Conservation (phyloP, 1,140 invertebrate species). For the Drosophila bocqueti region DNA sequence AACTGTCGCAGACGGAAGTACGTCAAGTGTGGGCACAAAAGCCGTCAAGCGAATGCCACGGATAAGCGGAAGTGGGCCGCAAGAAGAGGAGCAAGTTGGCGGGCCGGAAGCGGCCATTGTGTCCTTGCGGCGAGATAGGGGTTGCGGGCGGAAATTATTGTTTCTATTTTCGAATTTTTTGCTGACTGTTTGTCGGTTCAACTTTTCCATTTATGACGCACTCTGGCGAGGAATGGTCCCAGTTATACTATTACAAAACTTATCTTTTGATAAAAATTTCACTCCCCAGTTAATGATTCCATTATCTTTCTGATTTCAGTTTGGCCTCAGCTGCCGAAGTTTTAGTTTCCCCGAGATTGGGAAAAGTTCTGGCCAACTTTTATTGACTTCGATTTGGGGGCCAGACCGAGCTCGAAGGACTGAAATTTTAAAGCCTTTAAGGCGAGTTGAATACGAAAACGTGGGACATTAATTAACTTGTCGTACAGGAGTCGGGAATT, state of each 20-base stretch:
- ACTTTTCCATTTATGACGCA: slow-evolving; percentile 43
- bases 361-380: slow-evolving; percentile 36
- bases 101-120: slow-evolving; percentile 69
- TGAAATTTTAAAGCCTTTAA: slow-evolving; percentile 8
- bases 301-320: slow-evolving; percentile 8
- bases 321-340: background rate
- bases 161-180: slow-evolving; percentile 64
- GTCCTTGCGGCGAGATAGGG: slow-evolving; percentile 34
- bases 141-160: slow-evolving; percentile 73
- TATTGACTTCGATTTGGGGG: slow-evolving; percentile 13
- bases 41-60: slow-evolving; percentile 57
- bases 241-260: background rate
- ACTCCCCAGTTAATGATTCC: slow-evolving; percentile 4
- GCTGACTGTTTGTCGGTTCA: slow-evolving; percentile 25
- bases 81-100: slow-evolving; percentile 28
- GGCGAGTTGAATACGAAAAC: background rate
- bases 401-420: background rate
- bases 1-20: slow-evolving; percentile 69
- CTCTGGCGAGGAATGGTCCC: background rate
- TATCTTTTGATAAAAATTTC: slow-evolving; percentile 7
- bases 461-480: slow-evolving; percentile 61
- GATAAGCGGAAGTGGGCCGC: slow-evolving; percentile 37
- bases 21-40: slow-evolving; percentile 68
- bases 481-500: slow-evolving; percentile 40
- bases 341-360: slow-evolving; percentile 11